Evolutionary conservation across 64 coral and sea anemone species (phyloP), one percentile per base, ranked within the genome.

Genomic region (Montipora sp.): DNA sequence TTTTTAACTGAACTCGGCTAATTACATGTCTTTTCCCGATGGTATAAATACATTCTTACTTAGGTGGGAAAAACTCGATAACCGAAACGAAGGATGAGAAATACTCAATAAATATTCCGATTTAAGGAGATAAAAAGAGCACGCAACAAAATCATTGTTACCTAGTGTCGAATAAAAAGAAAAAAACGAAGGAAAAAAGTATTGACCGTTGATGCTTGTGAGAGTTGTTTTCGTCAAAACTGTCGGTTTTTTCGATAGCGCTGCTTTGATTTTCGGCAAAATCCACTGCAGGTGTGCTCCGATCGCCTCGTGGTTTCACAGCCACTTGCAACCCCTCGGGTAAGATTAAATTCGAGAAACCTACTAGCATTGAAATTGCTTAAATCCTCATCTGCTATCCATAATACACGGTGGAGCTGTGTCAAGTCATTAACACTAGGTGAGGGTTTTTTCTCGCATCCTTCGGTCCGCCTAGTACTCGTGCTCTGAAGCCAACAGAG

Each of bases 361-460:
- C 66, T 51, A 6, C 45, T 51, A 4, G 61, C 65, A 71, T 72
- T 72, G 65, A 85, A 71, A 85, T 50, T 12, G 48, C 60, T 45
- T 84, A 16, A 45, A 47, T 12, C 19, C 14, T 72, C 45, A 50
- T 70, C 45, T 19, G 10, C 63, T 18, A 22, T 48, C 65, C 18
- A 85, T 71, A 68, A 67, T 85, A 46, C 4, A 23, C 20, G 50
- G 66, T 16, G 18, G 6, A 85, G 82, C 50, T 11, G 6, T 57
- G 60, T 47, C 24, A 84, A 84, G 61, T 68, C 47, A 84, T 84
- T 84, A 84, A 60, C 81, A 84, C 61, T 50, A 5, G 47, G 36
- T 49, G 44, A 69, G 81, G 81, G 43, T 43, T 85, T 85, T 85
- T 85, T 85, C 82, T 85, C 44, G 47, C 82, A 68, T 85, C 82